phyloP scores from a whole-genome alignment of 2,113 vertebrate species.

The Nasalis larvatus region DNA sequence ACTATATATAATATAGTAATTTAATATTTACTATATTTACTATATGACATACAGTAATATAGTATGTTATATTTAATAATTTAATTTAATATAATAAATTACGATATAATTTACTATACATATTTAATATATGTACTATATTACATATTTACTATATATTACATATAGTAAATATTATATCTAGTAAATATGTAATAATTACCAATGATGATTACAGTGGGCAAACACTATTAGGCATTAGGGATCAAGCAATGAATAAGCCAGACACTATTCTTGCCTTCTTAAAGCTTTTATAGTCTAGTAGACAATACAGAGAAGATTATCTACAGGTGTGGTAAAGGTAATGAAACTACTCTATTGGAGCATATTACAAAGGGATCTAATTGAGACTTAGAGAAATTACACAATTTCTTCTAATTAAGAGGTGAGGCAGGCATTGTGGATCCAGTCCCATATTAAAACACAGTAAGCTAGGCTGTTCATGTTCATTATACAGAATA shows the following conservation, averaged over 20 bases:
- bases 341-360: neutral
- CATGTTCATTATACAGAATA: neutral
- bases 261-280: neutral
- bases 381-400: neutral
- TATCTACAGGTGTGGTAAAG: neutral
- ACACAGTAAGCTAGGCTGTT: neutral
- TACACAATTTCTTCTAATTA: neutral
- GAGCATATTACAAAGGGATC: neutral
- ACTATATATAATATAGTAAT: too few relatives aligned
- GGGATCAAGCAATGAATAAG: neutral
- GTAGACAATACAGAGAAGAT: neutral
- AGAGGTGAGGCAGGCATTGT: neutral
- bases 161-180: too few relatives aligned
- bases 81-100: too few relatives aligned
- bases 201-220: neutral
- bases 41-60: too few relatives aligned
- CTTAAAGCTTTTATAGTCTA: neutral
- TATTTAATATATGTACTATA: too few relatives aligned
- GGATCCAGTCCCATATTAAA: neutral
- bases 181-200: neutral
- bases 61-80: too few relatives aligned
- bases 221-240: neutral
- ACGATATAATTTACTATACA: too few relatives aligned
- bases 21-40: too few relatives aligned
- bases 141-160: too few relatives aligned